A percentile compares a stretch with the other conserved stretches of the same genome.
Conservation (phyloP, 2,888 invertebrate genomes). For the Drosophila mayaguana region DNA sequence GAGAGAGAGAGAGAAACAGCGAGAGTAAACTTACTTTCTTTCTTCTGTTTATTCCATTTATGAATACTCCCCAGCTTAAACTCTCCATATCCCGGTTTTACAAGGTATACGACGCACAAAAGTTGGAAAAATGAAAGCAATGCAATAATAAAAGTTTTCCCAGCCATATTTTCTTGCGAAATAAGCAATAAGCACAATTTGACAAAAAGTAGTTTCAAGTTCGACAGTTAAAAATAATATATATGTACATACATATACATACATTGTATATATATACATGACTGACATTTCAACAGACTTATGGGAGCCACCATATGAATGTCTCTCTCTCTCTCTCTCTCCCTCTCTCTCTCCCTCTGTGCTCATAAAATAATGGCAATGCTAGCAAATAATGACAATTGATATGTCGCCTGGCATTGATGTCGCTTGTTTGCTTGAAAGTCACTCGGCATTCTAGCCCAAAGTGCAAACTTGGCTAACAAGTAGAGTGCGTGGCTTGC, state of each 20-base stretch:
- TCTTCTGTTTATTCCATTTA: too few species aligned
- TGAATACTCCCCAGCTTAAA: neutral
- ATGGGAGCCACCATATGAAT: constrained; percentile 31
- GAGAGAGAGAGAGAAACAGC: too few species aligned
- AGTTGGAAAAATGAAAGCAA: constrained; percentile 41
- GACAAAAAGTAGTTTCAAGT: constrained; percentile 56
- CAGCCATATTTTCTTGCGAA: constrained; percentile 36
- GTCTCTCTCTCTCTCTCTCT: too few species aligned
- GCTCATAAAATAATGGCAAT: constrained; percentile 35
- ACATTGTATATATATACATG: neutral
- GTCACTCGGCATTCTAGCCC: neutral
- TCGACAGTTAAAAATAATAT: constrained; percentile 13
- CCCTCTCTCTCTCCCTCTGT: neutral
- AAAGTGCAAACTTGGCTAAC: constrained; percentile 29
- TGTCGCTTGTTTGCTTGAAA: constrained; percentile 19
- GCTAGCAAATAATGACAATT: constrained; percentile 64
- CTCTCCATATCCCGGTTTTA: neutral
- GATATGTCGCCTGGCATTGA: constrained; percentile 66
- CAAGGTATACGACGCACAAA: constrained; percentile 2
- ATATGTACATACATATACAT: neutral
- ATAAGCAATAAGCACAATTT: constrained; percentile 62
- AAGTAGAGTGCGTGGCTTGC: constrained; percentile 19
- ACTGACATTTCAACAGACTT: constrained; percentile 29
- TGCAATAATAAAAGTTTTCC: constrained; percentile 50
- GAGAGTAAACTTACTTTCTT: neutral